Percentiles rank a stretch among this genome's conserved stretches.
Evolutionary conservation across 2,797 vertebrate genomes (phyloP).

Genomic region (Cyclura pinguis): DNA sequence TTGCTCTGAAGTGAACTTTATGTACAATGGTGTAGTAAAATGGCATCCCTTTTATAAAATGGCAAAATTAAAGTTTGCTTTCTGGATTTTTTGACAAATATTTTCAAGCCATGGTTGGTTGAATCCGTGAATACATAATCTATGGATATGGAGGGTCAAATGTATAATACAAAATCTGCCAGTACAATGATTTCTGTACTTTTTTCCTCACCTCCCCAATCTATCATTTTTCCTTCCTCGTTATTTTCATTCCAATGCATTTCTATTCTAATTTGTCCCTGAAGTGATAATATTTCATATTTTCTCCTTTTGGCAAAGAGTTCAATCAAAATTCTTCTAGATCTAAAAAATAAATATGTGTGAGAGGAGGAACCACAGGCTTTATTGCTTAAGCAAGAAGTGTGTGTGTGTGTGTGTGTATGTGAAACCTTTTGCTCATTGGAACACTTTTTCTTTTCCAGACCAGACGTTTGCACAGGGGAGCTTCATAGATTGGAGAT

Average conservation of each 20-base stretch:
- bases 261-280: conserved; percentile 39
- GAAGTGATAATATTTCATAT: neutral
- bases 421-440: conserved; percentile 57
- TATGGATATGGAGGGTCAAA: too few relatives aligned
- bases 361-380: conserved; percentile 48
- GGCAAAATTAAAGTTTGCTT: too few relatives aligned
- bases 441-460: conserved; percentile 35
- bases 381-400: conserved; percentile 65
- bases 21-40: too few relatives aligned
- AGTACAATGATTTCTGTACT: neutral
- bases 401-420: conserved; percentile 10
- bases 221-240: conserved; percentile 14
- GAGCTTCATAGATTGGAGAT: conserved; percentile 15
- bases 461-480: conserved; percentile 60
- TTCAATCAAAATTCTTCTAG: conserved; percentile 42
- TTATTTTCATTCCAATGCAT: conserved; percentile 11
- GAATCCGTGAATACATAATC: too few relatives aligned
- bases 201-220: neutral
- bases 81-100: too few relatives aligned
- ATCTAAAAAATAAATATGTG: conserved; percentile 27
- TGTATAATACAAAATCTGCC: neutral
- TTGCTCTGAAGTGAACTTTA: too few relatives aligned
- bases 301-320: neutral
- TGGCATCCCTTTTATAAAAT: too few relatives aligned
- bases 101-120: too few relatives aligned